These are phyloP conservation scores for Acanthornis magna DNA, from an alignment of 2,797 vertebrate species.

Conservation along the genomic window DNA sequence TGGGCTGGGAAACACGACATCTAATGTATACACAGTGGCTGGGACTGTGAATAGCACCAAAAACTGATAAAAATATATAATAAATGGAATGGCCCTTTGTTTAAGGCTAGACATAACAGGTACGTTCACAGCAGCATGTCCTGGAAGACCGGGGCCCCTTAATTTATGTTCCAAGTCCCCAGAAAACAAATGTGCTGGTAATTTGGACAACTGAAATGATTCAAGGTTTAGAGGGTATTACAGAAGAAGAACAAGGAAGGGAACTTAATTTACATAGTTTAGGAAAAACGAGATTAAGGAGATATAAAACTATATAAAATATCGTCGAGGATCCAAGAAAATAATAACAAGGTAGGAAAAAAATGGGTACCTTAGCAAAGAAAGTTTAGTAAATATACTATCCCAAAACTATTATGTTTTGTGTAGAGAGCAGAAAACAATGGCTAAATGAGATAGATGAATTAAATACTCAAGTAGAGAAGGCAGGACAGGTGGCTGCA, in stretches of 20 bases:
- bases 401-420: background rate
- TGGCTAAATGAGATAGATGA: background rate
- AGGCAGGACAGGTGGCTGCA: background rate
- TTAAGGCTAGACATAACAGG: background rate
- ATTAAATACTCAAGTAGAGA: background rate
- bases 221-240: constrained; percentile 12
- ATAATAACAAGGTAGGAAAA: constrained; percentile 8
- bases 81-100: background rate
- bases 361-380: background rate
- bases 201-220: background rate
- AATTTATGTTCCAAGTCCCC: background rate
- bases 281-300: constrained; percentile 34
- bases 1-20: background rate
- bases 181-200: background rate
- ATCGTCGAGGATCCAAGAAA: background rate
- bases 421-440: background rate
- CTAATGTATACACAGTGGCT: background rate
- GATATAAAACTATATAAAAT: constrained; percentile 25
- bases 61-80: background rate
- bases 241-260: background rate
- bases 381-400: background rate
- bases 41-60: background rate
- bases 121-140: background rate
- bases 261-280: constrained; percentile 30
- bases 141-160: background rate